Conservation (phyloP, 2,113 vertebrate species). For the Crocuta crocuta region DNA sequence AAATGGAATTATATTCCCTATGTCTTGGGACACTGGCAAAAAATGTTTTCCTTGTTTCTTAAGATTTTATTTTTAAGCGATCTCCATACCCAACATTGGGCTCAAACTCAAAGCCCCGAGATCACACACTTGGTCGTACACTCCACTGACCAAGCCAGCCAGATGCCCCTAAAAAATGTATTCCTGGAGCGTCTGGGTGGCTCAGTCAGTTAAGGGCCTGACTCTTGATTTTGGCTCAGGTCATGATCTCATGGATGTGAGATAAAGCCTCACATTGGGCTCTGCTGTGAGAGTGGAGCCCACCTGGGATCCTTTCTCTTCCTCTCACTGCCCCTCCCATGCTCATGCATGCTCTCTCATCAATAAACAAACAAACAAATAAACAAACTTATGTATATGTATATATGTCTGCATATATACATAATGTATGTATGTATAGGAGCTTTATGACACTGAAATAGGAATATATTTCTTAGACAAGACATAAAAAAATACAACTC, state of each 20-base stretch:
- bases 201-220: no score
- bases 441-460: constrained; percentile 1
- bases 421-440: not conserved
- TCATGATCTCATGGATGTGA: no score
- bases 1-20: not conserved
- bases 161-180: not conserved
- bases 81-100: not conserved
- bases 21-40: not conserved
- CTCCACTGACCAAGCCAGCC: not conserved
- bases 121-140: not conserved
- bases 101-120: not conserved
- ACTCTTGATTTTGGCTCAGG: no score
- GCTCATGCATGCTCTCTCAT: no score
- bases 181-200: not conserved
- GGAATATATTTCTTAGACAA: constrained; percentile 44
- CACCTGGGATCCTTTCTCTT: no score
- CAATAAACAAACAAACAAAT: no score
- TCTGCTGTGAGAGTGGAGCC: no score
- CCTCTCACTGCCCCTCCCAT: no score
- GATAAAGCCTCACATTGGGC: no score
- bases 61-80: not conserved
- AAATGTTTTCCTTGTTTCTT: not conserved
- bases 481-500: constrained; percentile 23
- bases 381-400: no score
- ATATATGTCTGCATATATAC: no score